These are phyloP conservation scores for Sphenopsis melanotis DNA, from an alignment of 2,797 vertebrate genomes.

Conservation along the genomic window DNA sequence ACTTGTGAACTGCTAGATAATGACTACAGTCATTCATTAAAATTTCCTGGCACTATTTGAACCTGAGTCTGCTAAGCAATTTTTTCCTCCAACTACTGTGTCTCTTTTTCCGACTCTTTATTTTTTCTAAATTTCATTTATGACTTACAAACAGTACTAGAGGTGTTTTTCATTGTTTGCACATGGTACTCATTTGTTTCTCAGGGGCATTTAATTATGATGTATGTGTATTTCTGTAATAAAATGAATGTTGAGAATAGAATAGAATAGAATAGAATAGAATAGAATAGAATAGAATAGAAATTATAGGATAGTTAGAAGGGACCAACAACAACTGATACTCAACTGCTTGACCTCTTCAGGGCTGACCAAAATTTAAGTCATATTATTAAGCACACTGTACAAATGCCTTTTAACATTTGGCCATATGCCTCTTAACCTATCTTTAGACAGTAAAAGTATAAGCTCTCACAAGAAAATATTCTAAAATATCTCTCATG, in stretches of 20 bases:
- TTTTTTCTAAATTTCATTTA: background rate
- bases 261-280: background rate
- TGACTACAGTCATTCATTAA: background rate
- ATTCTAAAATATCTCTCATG: background rate
- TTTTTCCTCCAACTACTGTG: background rate
- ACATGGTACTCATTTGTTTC: background rate
- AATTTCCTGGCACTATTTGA: background rate
- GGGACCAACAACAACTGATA: background rate
- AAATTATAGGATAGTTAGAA: background rate
- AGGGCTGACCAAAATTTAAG: background rate
- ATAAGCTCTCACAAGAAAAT: background rate
- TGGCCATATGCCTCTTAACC: background rate
- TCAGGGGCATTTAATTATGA: background rate
- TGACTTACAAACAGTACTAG: background rate
- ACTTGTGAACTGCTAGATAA: background rate
- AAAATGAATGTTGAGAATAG: background rate
- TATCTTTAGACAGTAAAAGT: background rate
- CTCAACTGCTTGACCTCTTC: background rate
- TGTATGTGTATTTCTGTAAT: background rate
- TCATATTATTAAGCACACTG: background rate
- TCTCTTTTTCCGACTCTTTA: background rate
- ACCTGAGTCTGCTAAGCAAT: background rate
- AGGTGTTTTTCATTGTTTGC: background rate
- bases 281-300: background rate
- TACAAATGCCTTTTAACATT: background rate